These are phyloP conservation scores for Steromphala cineraria DNA, from an alignment of 2,888 invertebrate species.

Conservation along the genomic window DNA sequence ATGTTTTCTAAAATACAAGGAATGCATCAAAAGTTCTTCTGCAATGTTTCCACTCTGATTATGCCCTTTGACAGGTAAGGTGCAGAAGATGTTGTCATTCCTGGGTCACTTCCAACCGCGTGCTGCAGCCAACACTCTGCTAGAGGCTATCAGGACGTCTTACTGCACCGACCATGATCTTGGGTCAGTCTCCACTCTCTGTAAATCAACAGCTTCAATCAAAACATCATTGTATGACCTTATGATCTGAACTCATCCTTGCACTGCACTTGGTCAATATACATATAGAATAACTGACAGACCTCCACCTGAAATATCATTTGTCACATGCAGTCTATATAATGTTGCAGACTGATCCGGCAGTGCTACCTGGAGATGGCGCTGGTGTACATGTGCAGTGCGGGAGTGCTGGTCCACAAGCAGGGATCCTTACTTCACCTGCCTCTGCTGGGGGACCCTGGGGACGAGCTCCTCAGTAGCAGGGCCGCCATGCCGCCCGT, in stretches of 20 bases:
- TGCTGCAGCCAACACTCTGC: constrained; percentile 64
- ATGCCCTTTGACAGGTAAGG: constrained; percentile 60
- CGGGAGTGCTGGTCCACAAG: constrained; percentile 51
- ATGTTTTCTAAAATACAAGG: too few species aligned
- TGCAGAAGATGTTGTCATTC: constrained; percentile 71
- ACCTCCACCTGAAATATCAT: neutral
- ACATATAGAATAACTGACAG: neutral
- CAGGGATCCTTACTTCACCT: constrained; percentile 48
- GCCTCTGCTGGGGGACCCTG: constrained; percentile 38
- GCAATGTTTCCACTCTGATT: too few species aligned
- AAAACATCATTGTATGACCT: too few species aligned
- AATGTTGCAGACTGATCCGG: constrained; percentile 65
- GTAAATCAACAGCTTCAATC: neutral
- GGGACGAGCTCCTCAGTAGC: constrained; percentile 26
- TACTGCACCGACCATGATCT: constrained; percentile 69
- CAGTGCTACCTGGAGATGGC: constrained; percentile 74
- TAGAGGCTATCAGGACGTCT: constrained; percentile 69
- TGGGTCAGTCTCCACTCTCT: constrained; percentile 55
- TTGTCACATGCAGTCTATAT: neutral
- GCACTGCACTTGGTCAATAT: neutral
- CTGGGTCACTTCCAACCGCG: constrained; percentile 59
- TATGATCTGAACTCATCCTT: too few species aligned
- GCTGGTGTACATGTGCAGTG: constrained; percentile 66
- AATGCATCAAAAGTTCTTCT: too few species aligned
- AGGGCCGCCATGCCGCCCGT: neutral